phyloP scores from a whole-genome alignment of 1,140 invertebrate species.

The Ostrea denselamellosa region DNA sequence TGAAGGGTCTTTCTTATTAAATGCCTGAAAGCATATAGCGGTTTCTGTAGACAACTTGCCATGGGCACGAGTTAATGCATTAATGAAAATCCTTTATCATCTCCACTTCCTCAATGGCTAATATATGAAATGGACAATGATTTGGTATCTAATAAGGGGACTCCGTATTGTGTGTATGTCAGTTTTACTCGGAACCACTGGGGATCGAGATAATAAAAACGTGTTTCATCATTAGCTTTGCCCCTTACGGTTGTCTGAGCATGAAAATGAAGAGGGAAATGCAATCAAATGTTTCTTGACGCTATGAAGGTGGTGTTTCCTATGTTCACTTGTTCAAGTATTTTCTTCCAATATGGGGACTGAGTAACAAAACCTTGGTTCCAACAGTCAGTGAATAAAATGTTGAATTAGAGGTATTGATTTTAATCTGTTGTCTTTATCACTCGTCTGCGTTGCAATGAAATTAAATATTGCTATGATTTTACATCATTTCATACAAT shows the following conservation, averaged over 20 bases:
- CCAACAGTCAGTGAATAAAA: neutral
- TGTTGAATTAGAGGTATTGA: neutral
- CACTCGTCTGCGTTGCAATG: no score
- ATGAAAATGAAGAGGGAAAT: slow-evolving; percentile 4
- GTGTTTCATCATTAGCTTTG: neutral
- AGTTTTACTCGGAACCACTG: neutral
- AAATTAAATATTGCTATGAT: no score
- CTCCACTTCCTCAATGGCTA: neutral
- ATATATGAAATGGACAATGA: neutral
- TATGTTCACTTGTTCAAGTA: neutral
- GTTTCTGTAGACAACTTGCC: no score
- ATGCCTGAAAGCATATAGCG: no score
- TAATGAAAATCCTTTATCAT: no score
- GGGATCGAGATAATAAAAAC: neutral
- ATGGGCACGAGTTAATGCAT: no score
- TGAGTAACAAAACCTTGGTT: neutral
- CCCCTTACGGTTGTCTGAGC: neutral
- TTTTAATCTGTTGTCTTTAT: no score
- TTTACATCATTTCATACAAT: no score
- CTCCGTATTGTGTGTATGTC: neutral
- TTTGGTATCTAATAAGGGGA: neutral
- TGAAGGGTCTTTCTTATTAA: no score
- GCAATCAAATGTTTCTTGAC: neutral
- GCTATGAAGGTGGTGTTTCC: neutral
- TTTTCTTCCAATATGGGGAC: neutral